Evolutionary conservation across 2,113 vertebrate genomes (phyloP).

Genomic region (Sphyrna mokarran): DNA sequence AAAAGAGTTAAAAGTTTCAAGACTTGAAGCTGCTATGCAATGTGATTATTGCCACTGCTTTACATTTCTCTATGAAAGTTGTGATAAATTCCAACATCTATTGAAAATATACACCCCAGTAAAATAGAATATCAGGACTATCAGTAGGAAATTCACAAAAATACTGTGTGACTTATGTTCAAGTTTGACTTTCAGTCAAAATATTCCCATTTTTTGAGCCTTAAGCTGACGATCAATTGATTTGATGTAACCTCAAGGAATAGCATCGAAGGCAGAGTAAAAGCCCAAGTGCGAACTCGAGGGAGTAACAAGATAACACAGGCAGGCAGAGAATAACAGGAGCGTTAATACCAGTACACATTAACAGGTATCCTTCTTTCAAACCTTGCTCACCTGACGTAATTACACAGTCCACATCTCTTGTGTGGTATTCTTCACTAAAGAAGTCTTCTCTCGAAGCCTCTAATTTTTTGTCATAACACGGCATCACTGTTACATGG

Average conservation of each 20-base stretch:
- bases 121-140: neutral
- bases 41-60: neutral
- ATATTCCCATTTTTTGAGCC: neutral
- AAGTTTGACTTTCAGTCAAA: neutral
- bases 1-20: neutral
- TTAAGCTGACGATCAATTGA: neutral
- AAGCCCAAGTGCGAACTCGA: neutral
- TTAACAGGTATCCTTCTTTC: neutral
- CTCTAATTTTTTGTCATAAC: slow-evolving; percentile 94
- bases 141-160: neutral
- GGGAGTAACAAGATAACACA: neutral
- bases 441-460: slow-evolving; percentile 88
- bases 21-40: neutral
- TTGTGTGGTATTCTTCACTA: slow-evolving; percentile 62
- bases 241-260: neutral
- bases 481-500: slow-evolving; percentile 90
- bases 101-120: neutral
- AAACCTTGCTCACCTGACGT: slow-evolving; percentile 69
- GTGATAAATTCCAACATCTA: neutral
- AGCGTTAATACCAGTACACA: neutral
- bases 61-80: neutral
- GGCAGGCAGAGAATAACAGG: neutral
- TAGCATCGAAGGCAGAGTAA: neutral
- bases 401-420: slow-evolving; percentile 93
- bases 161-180: neutral